Evolutionary conservation across 2,797 vertebrate genomes (phyloP).

Genomic region (Ataeniobius toweri): DNA sequence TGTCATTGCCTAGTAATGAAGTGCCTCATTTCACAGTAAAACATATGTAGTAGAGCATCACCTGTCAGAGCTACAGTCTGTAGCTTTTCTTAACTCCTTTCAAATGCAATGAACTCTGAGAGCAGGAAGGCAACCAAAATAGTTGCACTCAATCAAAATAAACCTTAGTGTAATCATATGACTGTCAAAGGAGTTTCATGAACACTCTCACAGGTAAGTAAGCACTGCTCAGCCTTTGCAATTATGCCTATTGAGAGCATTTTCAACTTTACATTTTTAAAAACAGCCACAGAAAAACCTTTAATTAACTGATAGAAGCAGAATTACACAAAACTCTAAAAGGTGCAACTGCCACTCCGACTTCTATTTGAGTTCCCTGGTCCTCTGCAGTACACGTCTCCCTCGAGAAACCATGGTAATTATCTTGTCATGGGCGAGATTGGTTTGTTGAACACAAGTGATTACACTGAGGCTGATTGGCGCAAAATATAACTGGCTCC

Average conservation of each 20-base stretch:
- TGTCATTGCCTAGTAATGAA: not conserved
- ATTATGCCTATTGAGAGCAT: slow-evolving; percentile 5
- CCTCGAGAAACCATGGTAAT: slow-evolving; percentile 62
- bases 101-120: not conserved
- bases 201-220: slow-evolving; percentile 6
- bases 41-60: not conserved
- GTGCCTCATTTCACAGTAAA: not conserved
- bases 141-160: not conserved
- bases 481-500: slow-evolving; percentile 67
- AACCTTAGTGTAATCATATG: slow-evolving; percentile 14
- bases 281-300: slow-evolving; percentile 21
- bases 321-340: slow-evolving; percentile 8
- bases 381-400: slow-evolving; percentile 23
- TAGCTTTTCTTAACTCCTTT: not conserved
- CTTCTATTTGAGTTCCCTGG: slow-evolving; percentile 19
- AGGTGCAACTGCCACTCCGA: slow-evolving; percentile 17
- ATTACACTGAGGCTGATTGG: slow-evolving; percentile 60
- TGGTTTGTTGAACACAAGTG: slow-evolving; percentile 63
- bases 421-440: slow-evolving; percentile 73
- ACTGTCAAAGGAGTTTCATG: not conserved
- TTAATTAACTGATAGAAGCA: slow-evolving; percentile 22
- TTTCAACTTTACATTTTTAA: slow-evolving; percentile 16
- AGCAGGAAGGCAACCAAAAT: not conserved
- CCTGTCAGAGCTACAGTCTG: not conserved
- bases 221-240: not conserved